These are phyloP conservation scores for Thunnus maccoyii DNA, from an alignment of 2,113 vertebrate genomes.

Conservation along the genomic window DNA sequence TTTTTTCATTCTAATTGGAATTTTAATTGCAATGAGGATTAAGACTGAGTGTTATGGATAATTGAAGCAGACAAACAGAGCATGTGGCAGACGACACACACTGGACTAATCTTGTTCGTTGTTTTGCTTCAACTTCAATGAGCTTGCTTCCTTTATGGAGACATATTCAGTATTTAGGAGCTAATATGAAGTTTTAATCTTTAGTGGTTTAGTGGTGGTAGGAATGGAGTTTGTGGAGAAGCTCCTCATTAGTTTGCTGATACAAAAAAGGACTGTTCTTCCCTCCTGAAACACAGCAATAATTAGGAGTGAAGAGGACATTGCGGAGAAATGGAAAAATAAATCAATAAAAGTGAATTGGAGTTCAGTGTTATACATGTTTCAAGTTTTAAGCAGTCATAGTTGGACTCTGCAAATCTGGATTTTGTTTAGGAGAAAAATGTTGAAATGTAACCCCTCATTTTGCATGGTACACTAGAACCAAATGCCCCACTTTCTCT, in stretches of 20 bases:
- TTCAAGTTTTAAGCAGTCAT: neutral
- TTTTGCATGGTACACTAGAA: neutral
- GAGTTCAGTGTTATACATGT: neutral
- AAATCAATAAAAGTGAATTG: constrained; percentile 4
- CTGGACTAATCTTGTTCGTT: constrained; percentile 64
- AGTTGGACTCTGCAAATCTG: neutral
- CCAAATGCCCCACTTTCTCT: neutral
- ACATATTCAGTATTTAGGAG: constrained; percentile 54
- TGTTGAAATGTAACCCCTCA: neutral
- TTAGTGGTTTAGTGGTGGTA: constrained; percentile 25
- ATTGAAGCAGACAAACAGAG: constrained; percentile 72
- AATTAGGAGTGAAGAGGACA: constrained; percentile 8
- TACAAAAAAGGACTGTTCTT: constrained; percentile 37
- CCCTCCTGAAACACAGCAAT: constrained; percentile 5
- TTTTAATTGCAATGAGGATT: constrained; percentile 81
- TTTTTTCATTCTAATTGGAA: constrained; percentile 78
- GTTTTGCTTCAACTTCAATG: constrained; percentile 62
- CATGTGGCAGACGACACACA: constrained; percentile 39
- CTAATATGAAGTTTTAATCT: constrained; percentile 59
- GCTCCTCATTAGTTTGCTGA: constrained; percentile 37
- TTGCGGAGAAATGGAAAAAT: constrained; percentile 7
- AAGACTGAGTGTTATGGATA: constrained; percentile 69
- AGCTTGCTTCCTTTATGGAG: constrained; percentile 40
- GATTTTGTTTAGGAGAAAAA: neutral
- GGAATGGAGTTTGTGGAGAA: constrained; percentile 24